Evolutionary conservation across 1,140 invertebrate species (phyloP), one percentile per base, ranked within the genome.

Genomic region (Cecropterus lyciades): DNA sequence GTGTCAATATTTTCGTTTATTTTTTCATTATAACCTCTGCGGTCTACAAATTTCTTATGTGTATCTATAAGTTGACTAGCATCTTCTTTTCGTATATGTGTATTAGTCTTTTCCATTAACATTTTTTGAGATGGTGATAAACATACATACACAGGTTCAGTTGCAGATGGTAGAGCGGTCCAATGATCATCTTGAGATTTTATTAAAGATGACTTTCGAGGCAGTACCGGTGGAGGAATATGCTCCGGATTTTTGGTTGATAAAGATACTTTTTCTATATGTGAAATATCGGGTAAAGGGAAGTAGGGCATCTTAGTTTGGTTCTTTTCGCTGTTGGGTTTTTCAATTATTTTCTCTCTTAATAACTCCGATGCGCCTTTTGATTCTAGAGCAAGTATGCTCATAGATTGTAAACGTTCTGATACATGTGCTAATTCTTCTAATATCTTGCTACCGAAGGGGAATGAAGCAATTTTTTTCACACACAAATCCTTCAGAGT

Each of bases 41-140:
- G 88, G 17, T 95, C 93, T 1, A 95, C 72, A 75, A 94, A 95
- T 75, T 96, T 96, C 40, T 92, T 92, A 73, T 96, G 95, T 37
- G 95, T 93, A 70, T 96, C 95, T 10, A 96, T 84, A 40, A 96
- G 83, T 63, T 94, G 93, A 72, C 94, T 94, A 0, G 92, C 93
- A 73, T 93, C 91, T 63, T 93, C 88, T 40, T 80, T 86, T 30
- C 84, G 91, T 30, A 78, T 74, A 0, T 92, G 77, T 10, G 92
- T 85, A 51, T 92, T 90, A 14, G 87, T 92, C 72, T 82, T 89
- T 66, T 91, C 92, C 67, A 93, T 88, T 20, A 93, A 77, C 49
- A 93, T 89, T 73, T 94, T 94, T 75, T 96, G 96, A 0, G 94
- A 95, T 0, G 96, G 96, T 0, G 96, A 96, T 8, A 96, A 85